These are phyloP conservation scores for Adoxophyes honmai DNA, from an alignment of 1,140 invertebrate species.

Conservation along the genomic window DNA sequence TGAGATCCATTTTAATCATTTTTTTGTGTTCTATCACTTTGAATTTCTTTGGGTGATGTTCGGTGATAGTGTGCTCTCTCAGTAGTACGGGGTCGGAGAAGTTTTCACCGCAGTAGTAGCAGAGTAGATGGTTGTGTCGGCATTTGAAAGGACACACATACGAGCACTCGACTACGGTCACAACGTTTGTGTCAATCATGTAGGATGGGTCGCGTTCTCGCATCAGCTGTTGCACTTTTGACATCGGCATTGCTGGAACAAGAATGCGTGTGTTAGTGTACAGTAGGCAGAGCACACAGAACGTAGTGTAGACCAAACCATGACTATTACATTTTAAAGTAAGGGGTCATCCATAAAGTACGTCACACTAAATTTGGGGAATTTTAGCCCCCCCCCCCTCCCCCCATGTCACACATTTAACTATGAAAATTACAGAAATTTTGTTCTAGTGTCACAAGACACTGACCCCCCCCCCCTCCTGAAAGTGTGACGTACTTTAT, in stretches of 20 bases:
- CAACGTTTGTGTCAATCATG: slow-evolving; percentile 56
- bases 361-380: no score
- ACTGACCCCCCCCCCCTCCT: no score
- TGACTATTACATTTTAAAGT: no score
- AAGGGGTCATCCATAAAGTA: no score
- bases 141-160: slow-evolving; percentile 64
- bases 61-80: slow-evolving; percentile 35
- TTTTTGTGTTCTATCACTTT: slow-evolving; percentile 56
- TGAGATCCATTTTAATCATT: slow-evolving; percentile 61
- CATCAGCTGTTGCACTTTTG: slow-evolving; percentile 51
- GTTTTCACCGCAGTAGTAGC: slow-evolving; percentile 57
- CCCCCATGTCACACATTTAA: no score
- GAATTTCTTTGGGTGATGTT: slow-evolving; percentile 58
- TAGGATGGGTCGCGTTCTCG: slow-evolving; percentile 55
- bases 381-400: no score
- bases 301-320: no score
- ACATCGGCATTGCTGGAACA: slow-evolving; percentile 53
- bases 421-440: no score
- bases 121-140: slow-evolving; percentile 56
- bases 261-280: neutral
- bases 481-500: no score
- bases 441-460: no score
- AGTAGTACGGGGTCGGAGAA: slow-evolving; percentile 42
- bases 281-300: no score
- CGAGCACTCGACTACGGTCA: slow-evolving; percentile 56